Conservation (phyloP, 1,140 invertebrate genomes). For the Agrypnia vestita region DNA sequence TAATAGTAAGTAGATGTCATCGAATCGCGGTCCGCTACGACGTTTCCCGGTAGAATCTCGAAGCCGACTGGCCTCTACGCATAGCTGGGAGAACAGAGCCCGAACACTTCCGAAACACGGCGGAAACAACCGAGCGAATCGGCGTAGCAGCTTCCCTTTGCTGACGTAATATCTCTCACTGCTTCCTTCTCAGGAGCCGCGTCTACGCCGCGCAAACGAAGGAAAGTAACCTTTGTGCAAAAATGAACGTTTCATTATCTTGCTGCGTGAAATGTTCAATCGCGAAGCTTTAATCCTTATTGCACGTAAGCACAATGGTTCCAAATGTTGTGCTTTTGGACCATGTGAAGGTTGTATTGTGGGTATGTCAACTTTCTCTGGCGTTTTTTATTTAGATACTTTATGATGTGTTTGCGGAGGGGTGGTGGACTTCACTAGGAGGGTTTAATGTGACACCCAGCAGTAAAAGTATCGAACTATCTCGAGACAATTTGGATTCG, state of each 20-base stretch:
- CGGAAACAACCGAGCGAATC: slow-evolving; percentile 19
- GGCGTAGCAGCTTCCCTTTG: slow-evolving; percentile 37
- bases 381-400: slow-evolving; percentile 40
- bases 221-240: too few relatives aligned
- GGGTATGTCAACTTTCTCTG: slow-evolving; percentile 40
- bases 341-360: slow-evolving; percentile 31
- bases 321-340: neutral
- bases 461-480: slow-evolving; percentile 33
- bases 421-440: neutral
- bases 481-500: slow-evolving; percentile 13
- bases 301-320: neutral
- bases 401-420: slow-evolving; percentile 38
- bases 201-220: neutral
- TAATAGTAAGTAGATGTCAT: slow-evolving; percentile 7
- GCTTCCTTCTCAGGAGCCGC: slow-evolving; percentile 4
- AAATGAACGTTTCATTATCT: too few relatives aligned
- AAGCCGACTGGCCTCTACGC: slow-evolving; percentile 38
- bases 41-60: slow-evolving; percentile 35
- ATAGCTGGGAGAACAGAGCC: slow-evolving; percentile 21
- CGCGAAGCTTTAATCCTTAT: neutral
- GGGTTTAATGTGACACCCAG: slow-evolving; percentile 33
- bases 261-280: too few relatives aligned
- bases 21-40: neutral
- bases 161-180: slow-evolving; percentile 51
- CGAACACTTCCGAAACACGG: slow-evolving; percentile 27